Evolutionary conservation across 2,113 vertebrate species (phyloP).

Genomic region (Dasypus novemcinctus): DNA sequence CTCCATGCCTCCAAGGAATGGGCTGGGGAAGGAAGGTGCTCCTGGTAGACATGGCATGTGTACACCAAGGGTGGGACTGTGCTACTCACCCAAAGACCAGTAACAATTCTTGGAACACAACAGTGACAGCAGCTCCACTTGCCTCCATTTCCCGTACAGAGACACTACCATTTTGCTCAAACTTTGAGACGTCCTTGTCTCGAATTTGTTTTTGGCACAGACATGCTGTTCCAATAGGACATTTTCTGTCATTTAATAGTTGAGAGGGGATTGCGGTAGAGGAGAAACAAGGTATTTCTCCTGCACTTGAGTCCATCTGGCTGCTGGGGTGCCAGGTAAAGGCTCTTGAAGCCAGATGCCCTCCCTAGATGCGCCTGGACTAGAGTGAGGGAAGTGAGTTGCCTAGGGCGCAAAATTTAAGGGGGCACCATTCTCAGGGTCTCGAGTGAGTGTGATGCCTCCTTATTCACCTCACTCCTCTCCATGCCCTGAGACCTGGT

Average conservation of each 20-base stretch:
- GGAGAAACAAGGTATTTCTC: neutral
- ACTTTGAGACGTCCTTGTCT: neutral
- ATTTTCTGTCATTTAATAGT: neutral
- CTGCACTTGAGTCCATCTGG: neutral
- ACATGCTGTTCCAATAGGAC: neutral
- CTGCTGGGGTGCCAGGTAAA: neutral
- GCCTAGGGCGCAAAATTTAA: neutral
- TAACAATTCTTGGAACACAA: neutral
- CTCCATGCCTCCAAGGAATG: neutral
- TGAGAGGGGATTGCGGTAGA: neutral
- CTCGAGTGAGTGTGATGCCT: neutral
- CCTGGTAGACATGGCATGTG: neutral
- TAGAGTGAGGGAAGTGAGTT: neutral
- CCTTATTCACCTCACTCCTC: neutral
- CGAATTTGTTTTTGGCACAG: neutral
- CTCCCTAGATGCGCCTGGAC: too few species aligned
- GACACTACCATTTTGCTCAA: neutral
- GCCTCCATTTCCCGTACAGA: neutral
- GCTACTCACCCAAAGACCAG: neutral
- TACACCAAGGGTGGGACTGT: neutral
- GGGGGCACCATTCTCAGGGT: neutral
- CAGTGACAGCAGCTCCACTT: neutral
- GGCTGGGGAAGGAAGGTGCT: neutral
- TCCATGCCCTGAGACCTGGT: neutral
- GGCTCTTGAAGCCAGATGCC: neutral